These are phyloP conservation scores for Carollia perspicillata DNA, from an alignment of 2,113 vertebrate genomes.

Conservation along the genomic window DNA sequence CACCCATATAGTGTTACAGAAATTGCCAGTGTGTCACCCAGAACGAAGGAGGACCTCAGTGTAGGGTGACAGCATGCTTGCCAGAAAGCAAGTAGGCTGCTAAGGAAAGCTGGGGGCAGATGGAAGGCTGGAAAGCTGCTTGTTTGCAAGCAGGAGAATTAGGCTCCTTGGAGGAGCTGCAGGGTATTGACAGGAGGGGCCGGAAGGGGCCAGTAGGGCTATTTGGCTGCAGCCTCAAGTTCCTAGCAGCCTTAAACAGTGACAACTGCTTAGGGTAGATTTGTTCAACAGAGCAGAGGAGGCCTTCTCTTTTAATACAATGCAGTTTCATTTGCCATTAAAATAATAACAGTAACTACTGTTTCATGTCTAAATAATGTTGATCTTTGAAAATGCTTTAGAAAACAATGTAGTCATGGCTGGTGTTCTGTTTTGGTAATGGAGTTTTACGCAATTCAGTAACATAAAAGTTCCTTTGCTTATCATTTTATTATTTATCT, in stretches of 20 bases:
- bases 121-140: background rate
- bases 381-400: conserved; percentile 16
- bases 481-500: background rate
- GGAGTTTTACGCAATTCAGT: background rate
- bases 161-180: background rate
- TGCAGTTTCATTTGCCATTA: background rate
- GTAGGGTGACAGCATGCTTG: background rate
- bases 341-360: background rate
- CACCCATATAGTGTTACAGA: background rate
- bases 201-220: background rate
- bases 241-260: background rate
- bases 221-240: background rate
- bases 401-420: background rate
- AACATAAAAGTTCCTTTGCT: background rate
- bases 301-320: background rate
- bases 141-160: background rate
- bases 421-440: background rate
- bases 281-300: background rate
- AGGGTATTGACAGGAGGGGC: background rate
- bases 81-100: background rate
- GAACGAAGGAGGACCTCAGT: background rate
- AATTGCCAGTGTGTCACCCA: background rate
- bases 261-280: background rate
- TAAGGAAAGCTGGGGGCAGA: background rate
- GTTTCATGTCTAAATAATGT: background rate